Evolutionary conservation across 2,888 invertebrate species (phyloP).

Genomic region (Yponomeuta plumbellus): DNA sequence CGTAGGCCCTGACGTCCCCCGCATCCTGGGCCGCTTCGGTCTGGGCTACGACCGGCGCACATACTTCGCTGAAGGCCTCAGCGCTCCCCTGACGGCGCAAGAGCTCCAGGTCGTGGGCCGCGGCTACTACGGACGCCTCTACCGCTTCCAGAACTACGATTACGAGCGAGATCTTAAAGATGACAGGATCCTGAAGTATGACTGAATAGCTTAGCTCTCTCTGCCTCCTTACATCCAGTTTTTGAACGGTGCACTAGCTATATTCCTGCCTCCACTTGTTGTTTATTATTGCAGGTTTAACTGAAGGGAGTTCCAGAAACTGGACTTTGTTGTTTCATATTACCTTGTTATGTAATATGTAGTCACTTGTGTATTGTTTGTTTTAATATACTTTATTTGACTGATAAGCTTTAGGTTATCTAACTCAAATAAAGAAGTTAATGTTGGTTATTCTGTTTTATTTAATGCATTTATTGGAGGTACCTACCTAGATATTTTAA

Average conservation of each 20-base stretch:
- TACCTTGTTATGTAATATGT: neutral
- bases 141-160: neutral
- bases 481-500: too few relatives aligned
- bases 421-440: neutral
- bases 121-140: constrained; percentile 6
- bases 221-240: neutral
- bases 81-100: constrained; percentile 23
- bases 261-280: neutral
- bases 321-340: neutral
- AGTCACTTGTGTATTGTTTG: neutral
- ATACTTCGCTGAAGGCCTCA: constrained; percentile 20
- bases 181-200: neutral
- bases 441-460: neutral
- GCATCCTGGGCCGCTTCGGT: constrained; percentile 25
- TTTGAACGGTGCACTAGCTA: neutral
- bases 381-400: neutral
- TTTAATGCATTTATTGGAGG: neutral
- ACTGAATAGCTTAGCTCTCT: neutral
- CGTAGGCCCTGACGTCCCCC: constrained; percentile 14
- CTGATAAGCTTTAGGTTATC: neutral
- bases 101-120: constrained; percentile 19
- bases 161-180: neutral
- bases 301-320: neutral
- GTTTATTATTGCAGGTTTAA: neutral
- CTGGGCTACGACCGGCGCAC: constrained; percentile 28